These are phyloP conservation scores for Zaprionus camerounensis DNA, from an alignment of 1,140 invertebrate genomes.

Conservation along the genomic window DNA sequence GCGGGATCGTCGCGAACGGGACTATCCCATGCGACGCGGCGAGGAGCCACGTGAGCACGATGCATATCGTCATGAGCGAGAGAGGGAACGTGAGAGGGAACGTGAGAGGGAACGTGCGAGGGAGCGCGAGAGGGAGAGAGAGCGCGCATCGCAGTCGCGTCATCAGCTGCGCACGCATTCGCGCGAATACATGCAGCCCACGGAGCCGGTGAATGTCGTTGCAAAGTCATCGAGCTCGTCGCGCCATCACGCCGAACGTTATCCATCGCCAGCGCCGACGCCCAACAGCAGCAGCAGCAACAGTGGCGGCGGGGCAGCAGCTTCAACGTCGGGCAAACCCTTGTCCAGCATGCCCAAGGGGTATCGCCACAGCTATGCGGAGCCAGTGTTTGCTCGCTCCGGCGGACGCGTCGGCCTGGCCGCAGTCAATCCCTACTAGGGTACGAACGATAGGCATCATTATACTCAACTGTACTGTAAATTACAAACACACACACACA, in stretches of 20 bases:
- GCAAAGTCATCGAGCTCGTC: slow-evolving; percentile 43
- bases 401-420: slow-evolving; percentile 81
- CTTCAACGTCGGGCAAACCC: slow-evolving; percentile 50
- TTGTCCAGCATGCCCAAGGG: slow-evolving; percentile 79
- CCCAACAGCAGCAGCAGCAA: slow-evolving; percentile 40
- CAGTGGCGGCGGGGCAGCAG: slow-evolving; percentile 10
- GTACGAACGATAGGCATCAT: not conserved
- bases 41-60: slow-evolving; percentile 52
- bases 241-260: slow-evolving; percentile 52
- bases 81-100: slow-evolving; percentile 34
- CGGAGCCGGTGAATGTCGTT: slow-evolving; percentile 33
- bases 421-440: slow-evolving; percentile 80
- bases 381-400: slow-evolving; percentile 82
- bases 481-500: slow-evolving; percentile 34
- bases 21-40: slow-evolving; percentile 46
- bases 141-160: slow-evolving; percentile 26
- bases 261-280: slow-evolving; percentile 64
- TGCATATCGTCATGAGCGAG: slow-evolving; percentile 57
- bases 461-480: slow-evolving; percentile 37
- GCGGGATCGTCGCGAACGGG: slow-evolving; percentile 47
- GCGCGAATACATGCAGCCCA: slow-evolving; percentile 58
- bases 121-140: slow-evolving; percentile 26
- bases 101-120: slow-evolving; percentile 25
- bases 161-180: slow-evolving; percentile 60
- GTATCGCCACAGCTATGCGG: slow-evolving; percentile 86